These are phyloP conservation scores for Papilio gigon DNA, from an alignment of 2,888 invertebrate genomes.

Conservation along the genomic window DNA sequence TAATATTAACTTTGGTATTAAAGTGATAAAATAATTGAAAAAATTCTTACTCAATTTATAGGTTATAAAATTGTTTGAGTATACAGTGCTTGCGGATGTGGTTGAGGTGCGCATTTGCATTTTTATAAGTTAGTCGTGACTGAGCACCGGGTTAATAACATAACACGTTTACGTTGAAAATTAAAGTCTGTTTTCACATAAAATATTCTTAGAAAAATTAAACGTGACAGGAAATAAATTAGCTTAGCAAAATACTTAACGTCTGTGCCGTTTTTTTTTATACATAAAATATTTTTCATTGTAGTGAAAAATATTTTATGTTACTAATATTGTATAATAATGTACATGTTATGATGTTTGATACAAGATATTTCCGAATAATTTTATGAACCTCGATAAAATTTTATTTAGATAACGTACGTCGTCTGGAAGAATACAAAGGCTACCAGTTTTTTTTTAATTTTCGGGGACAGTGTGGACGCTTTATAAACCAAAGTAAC, in stretches of 20 bases:
- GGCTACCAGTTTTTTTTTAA: too few relatives aligned
- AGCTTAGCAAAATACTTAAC: neutral
- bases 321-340: too few relatives aligned
- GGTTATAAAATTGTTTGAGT: neutral
- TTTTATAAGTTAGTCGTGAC: slow-evolving; percentile 33
- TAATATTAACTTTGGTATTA: too few relatives aligned
- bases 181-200: slow-evolving; percentile 11
- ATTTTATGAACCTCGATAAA: too few relatives aligned
- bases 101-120: slow-evolving; percentile 33
- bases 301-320: too few relatives aligned
- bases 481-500: too few relatives aligned
- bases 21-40: neutral
- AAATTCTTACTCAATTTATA: slow-evolving; percentile 10
- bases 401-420: too few relatives aligned
- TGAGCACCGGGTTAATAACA: slow-evolving; percentile 31
- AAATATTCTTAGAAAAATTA: neutral
- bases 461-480: too few relatives aligned
- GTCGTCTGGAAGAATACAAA: too few relatives aligned
- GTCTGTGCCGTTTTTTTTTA: neutral
- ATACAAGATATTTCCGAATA: too few relatives aligned
- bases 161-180: slow-evolving; percentile 11
- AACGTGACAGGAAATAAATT: slow-evolving; percentile 6
- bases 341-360: too few relatives aligned
- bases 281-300: too few relatives aligned
- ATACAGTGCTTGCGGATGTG: neutral